A percentile compares a stretch with the other conserved stretches of the same genome.
Conservation (phyloP, 2,888 invertebrate genomes). For the Brenthis ino region DNA sequence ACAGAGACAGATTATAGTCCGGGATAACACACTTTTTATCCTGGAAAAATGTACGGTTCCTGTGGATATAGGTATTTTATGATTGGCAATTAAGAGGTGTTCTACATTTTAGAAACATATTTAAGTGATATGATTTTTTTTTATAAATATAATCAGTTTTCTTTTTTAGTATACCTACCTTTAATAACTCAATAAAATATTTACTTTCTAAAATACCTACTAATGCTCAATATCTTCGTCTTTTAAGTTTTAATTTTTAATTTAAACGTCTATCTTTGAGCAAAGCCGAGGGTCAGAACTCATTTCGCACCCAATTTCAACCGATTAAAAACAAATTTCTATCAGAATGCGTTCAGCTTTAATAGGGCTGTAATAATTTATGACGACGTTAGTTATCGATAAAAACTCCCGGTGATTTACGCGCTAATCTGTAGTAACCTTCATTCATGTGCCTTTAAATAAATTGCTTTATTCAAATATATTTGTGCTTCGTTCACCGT, state of each 20-base stretch:
- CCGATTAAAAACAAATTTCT: slow-evolving; percentile 81
- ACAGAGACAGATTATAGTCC: no score
- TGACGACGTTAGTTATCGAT: slow-evolving; percentile 46
- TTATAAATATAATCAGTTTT: no score
- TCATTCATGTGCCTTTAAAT: slow-evolving; percentile 31
- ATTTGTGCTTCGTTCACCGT: slow-evolving; percentile 27
- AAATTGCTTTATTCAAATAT: slow-evolving; percentile 35
- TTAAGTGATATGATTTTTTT: no score
- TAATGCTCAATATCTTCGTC: slow-evolving; percentile 19
- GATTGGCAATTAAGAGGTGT: no score
- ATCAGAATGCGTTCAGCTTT: slow-evolving; percentile 73
- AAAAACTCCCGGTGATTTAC: slow-evolving; percentile 42
- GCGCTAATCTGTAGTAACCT: slow-evolving; percentile 39
- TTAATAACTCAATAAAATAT: not conserved
- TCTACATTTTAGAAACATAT: no score
- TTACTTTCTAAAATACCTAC: not conserved
- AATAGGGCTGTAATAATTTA: slow-evolving; percentile 56
- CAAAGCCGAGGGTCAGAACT: slow-evolving; percentile 62
- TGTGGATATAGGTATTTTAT: no score
- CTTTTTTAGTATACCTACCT: no score
- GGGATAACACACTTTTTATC: no score
- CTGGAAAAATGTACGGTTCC: no score
- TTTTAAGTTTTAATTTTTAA: slow-evolving; percentile 68
- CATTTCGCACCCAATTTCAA: slow-evolving; percentile 82
- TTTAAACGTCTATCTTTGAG: slow-evolving; percentile 68